Evolutionary conservation across 2,113 vertebrate genomes (phyloP), one percentile per base, ranked within the genome.

Genomic region (Mesembrinibis cayennensis): DNA sequence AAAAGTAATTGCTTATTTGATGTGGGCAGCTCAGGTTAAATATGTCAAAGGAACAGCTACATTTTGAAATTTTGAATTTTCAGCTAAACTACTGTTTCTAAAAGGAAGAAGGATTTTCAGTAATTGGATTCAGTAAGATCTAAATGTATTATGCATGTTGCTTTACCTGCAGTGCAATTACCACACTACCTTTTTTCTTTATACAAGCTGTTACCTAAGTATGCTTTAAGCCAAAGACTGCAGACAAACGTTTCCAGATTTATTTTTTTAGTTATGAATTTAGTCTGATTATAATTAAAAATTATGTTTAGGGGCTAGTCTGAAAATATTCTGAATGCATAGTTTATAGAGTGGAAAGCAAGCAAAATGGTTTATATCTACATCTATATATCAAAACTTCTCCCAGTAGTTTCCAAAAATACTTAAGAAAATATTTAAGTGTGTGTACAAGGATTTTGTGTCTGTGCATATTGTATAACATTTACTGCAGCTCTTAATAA

Each of bases 1-100:
- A 93, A 93, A 93, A 65, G 62, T 73, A 94, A 90, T 94, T 92
- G 62, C 79, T 88, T 9, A 15, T 88, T 94, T 73, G 49, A 40
- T 73, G 40, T 49, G 71, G 52, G 49, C 67, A 96, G 42, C 76
- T 80, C 74, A 86, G 82, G 85, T 96, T 92, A 95, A 93, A 72
- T 49, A 95, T 58, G 62, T 92, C 71, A 65, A 53, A 87, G 74
- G 62, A 90, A 45, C 29, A 82, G 53, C 29, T 18, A 22, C 18
- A 11, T 76, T 69, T 87, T 44, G 40, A 77, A 73, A 92, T 45
- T 34, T 7, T 79, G 80, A 67, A 38, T 79, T 49, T 90, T 70
- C 69, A 79, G 15, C 42, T 85, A 21, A 96, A 36, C 20, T 55
- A 8, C 44, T 63, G 0, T 53, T 80, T 87, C 18, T 65, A 44